Conservation (phyloP, 2,888 invertebrate genomes). For the Agapostemon virescens region DNA sequence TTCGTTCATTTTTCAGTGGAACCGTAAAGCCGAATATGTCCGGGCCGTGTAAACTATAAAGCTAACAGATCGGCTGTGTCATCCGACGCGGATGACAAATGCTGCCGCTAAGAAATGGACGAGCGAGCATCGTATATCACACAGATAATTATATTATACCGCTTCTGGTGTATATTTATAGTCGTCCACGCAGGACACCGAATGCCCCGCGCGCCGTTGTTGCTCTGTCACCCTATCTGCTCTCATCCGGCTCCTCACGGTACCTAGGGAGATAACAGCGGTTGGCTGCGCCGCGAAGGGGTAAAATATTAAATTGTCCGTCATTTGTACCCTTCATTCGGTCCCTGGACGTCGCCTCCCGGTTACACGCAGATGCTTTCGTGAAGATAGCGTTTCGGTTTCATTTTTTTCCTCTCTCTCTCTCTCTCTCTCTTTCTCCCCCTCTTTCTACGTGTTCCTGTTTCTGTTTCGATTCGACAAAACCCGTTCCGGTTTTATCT, state of each 20-base stretch:
- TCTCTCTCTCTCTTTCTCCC: not conserved
- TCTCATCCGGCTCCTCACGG: conserved; percentile 52
- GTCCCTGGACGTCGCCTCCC: conserved; percentile 22
- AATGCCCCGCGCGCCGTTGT: conserved; percentile 20
- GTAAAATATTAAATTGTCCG: conserved; percentile 66
- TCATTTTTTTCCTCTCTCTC: not conserved
- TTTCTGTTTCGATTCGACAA: not conserved
- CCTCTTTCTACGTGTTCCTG: not conserved
- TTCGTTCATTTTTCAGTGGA: conserved; percentile 5
- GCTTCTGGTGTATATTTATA: conserved; percentile 71
- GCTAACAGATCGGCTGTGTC: conserved; percentile 69
- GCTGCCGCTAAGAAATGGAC: conserved; percentile 69
- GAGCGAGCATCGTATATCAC: conserved; percentile 75
- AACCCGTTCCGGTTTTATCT: conserved; percentile 41
- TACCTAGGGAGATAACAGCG: conserved; percentile 59
- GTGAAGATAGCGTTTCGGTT: conserved; percentile 27
- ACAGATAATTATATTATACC: conserved; percentile 79
- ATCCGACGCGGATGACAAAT: conserved; percentile 71
- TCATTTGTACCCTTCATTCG: conserved; percentile 61
- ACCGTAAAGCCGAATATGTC: conserved; percentile 20
- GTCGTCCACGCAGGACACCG: conserved; percentile 51
- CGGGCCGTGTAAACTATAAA: conserved; percentile 29
- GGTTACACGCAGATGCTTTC: conserved; percentile 50
- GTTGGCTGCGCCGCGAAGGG: conserved; percentile 49
- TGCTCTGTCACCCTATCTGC: conserved; percentile 58